Percentiles rank a stretch among this genome's conserved stretches.
Conservation (phyloP, 2,797 vertebrate genomes). For the Coregonus suidteri region DNA sequence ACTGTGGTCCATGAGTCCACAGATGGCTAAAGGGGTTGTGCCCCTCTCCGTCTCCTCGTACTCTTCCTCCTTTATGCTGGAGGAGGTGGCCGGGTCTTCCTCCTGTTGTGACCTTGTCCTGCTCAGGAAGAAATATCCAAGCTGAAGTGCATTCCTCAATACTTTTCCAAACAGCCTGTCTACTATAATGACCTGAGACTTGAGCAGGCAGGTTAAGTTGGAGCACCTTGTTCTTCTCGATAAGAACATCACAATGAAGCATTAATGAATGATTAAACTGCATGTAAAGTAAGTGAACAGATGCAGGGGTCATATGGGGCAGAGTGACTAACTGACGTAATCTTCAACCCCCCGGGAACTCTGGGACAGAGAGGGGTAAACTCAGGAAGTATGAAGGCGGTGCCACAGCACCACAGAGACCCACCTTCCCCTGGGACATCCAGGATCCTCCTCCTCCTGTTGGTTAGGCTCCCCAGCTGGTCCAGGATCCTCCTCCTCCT, state of each 20-base stretch:
- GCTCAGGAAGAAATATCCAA: background rate
- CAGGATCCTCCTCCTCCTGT: background rate
- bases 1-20: background rate
- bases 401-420: background rate
- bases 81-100: background rate
- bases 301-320: too few species aligned
- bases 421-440: constrained; percentile 1
- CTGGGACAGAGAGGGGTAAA: too few species aligned
- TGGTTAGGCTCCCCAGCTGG: too few species aligned
- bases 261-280: background rate
- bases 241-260: background rate
- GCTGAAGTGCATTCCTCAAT: background rate
- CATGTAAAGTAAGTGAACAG: too few species aligned
- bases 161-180: background rate
- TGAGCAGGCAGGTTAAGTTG: background rate
- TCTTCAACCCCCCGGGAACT: too few species aligned
- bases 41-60: background rate
- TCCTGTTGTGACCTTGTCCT: background rate
- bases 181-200: background rate
- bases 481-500: too few species aligned
- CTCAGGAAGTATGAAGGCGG: too few species aligned
- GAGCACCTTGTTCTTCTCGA: background rate
- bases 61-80: background rate
- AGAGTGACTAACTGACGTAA: too few species aligned
- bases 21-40: background rate